Base-by-base conservation (phyloP, 64 coral and sea anemone genomes). In the Stichodactyla helianthus region DNA sequence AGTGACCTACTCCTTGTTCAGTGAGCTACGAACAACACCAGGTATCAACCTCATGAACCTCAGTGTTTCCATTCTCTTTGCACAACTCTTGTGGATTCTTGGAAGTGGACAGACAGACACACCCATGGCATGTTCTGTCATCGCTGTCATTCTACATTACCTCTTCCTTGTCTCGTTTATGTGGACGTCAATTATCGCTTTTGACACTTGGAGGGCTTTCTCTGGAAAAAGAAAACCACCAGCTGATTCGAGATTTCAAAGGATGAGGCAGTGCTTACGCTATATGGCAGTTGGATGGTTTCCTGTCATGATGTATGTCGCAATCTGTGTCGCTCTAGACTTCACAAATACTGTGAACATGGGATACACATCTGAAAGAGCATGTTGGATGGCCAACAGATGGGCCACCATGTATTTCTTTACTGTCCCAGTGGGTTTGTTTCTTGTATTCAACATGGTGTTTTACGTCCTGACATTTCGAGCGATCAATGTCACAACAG, bases 111-210 rank as follows among this genome's bases (percentile, higher is more conserved):
- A 61, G 70, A 35, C 55, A 59, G 26, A 79, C 7, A 44, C 68
- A 19, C 54, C 54, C 19, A 57, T 79, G 4, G 74, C 76, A n/a
- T 88, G 86, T 79, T 63, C 86, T 79, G 58, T 88, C 18, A 50
- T 88, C 44, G 86, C 86, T 50, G 53, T 88, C 10, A 20, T 59
- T 18, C 18, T 88, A 18, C 86, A 88, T 50, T 88, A 88, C 31
- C 77, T 79, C 26, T 79, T 88, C 10, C 26, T 88, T 50, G 74
- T 59, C 55, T 88, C 86, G 51, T 77, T 88, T 54, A 60, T 58
- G 26, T 88, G 86, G 86, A 62, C 77, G 74, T 88, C 86, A 35
- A 79, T 88, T 17, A 88, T 88, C 52, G 86, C 74, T 16, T 88
- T 79, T 79, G 76, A 88, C 27, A 88, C 74, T 31, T 88, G 86